A percentile compares a stretch with the other conserved stretches of the same genome.
These are phyloP conservation scores for Brachynemurus nebulosus DNA, from an alignment of 2,888 invertebrate species.

Conservation along the genomic window DNA sequence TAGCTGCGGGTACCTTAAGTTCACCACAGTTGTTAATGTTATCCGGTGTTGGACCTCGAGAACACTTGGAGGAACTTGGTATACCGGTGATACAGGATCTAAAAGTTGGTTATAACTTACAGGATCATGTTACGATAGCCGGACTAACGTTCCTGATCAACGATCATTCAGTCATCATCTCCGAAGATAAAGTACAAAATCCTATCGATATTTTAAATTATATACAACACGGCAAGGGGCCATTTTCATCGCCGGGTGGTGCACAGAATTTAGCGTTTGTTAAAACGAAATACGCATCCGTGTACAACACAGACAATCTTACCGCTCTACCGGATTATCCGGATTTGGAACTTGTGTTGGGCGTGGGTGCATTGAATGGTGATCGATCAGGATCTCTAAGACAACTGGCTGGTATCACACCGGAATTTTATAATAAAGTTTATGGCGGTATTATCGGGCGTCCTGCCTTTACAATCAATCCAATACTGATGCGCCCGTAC, in stretches of 20 bases:
- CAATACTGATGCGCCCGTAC: conserved; percentile 57
- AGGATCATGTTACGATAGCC: conserved; percentile 64
- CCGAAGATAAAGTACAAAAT: conserved; percentile 35
- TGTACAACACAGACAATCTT: not conserved
- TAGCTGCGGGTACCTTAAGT: conserved; percentile 70
- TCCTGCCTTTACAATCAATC: conserved; percentile 55
- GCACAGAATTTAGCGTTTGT: conserved; percentile 64
- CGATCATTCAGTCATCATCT: conserved; percentile 48
- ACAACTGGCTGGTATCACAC: conserved; percentile 47
- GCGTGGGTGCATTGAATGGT: conserved; percentile 60
- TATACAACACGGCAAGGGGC: conserved; percentile 46
- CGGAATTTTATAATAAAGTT: conserved; percentile 41
- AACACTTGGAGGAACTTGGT: conserved; percentile 41
- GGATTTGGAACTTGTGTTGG: conserved; percentile 68
- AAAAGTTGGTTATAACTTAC: conserved; percentile 67
- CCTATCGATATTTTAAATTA: conserved; percentile 48
- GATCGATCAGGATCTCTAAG: conserved; percentile 55
- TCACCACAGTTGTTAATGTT: conserved; percentile 77
- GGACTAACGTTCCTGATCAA: conserved; percentile 60
- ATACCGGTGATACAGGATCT: conserved; percentile 52
- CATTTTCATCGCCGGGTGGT: conserved; percentile 62
- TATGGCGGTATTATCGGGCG: conserved; percentile 36
- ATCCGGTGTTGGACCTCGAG: conserved; percentile 62
- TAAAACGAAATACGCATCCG: conserved; percentile 43
- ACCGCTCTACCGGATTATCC: conserved; percentile 39